Conservation (phyloP, 2,888 invertebrate genomes). For the Itoplectis maculator region DNA sequence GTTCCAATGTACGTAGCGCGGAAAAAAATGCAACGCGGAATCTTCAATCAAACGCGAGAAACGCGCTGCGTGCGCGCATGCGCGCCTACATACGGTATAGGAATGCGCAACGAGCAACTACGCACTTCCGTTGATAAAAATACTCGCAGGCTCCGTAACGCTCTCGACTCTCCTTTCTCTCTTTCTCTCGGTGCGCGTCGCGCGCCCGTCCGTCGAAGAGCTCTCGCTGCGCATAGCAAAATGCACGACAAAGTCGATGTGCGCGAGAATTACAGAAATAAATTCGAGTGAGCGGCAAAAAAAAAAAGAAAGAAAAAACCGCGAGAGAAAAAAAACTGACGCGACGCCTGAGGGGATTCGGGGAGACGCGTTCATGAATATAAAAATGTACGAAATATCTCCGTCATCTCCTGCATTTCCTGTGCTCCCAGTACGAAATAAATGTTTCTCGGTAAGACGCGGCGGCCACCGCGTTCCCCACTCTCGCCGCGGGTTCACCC, state of each 20-base stretch:
- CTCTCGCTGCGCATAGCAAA: conserved; percentile 44
- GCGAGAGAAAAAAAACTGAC: too few species aligned
- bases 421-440: conserved; percentile 18
- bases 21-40: not conserved
- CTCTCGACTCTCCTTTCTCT: conserved; percentile 48
- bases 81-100: conserved; percentile 65
- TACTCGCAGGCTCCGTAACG: conserved; percentile 78
- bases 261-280: conserved; percentile 65
- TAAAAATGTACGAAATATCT: conserved; percentile 65
- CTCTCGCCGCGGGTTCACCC: not conserved
- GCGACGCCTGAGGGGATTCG: conserved; percentile 40
- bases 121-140: conserved; percentile 85
- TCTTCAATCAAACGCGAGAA: conserved; percentile 3
- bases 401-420: conserved; percentile 53
- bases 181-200: conserved; percentile 67
- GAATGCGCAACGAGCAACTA: conserved; percentile 83
- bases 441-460: conserved; percentile 54
- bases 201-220: too few species aligned
- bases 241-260: conserved; percentile 14
- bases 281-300: conserved; percentile 48
- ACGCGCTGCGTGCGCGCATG: conserved; percentile 22
- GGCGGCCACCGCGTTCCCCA: not conserved
- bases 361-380: conserved; percentile 48
- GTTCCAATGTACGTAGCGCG: too few species aligned
- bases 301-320: conserved; percentile 19